Base-by-base conservation (phyloP, 2,888 invertebrate genomes). In the Erebia aethiops region DNA sequence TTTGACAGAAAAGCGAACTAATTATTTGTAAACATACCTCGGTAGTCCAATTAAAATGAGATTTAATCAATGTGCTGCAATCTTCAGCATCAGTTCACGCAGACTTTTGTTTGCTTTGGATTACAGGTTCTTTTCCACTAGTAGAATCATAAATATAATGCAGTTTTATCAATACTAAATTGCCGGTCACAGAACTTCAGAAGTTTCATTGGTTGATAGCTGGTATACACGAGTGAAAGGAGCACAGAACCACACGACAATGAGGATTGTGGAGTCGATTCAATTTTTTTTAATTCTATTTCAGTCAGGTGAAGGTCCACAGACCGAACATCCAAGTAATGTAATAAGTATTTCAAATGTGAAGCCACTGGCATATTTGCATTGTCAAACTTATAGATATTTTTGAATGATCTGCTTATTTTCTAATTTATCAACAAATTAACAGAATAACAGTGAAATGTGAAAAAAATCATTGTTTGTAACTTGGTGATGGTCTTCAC, bases 21-120 rank as follows among this genome's bases (percentile, higher is more conserved):
- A 67, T 64, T 46, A 69, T 72, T 67, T 67, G 67, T 72, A 72
- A 72, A 70, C 72, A 72, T 72, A 72, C 72, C 70, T 70, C 52
- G 35, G 35, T 52, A 62, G 35, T 52, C 11, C 8, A 26, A 57
- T 13, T 46, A 57, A 7, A 5, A 14, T 21, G 21, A 62, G 18
- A 18, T 46, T 46, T 49, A 18, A 49, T 18, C 61, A n/a, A 49
- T 21, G 62, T 43, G 46, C 46, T 46, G 49, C 18, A 18, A 21
- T 46, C 18, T 46, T 46, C 56, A 13, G 13, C 56, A 26, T 63
- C 14, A 51, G 14, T 10, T 11, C n/a, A 10, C 13, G 41, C 18
- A 21, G 8, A 2, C 11, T 16, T 14, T 46, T 18, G 18, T 9
- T 18, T 21, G 35, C 49, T n/a, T 14, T 51, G 10, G 7, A 54